Evolutionary conservation across 2,888 invertebrate genomes (phyloP).

Genomic region (Polylopha cassiicola): DNA sequence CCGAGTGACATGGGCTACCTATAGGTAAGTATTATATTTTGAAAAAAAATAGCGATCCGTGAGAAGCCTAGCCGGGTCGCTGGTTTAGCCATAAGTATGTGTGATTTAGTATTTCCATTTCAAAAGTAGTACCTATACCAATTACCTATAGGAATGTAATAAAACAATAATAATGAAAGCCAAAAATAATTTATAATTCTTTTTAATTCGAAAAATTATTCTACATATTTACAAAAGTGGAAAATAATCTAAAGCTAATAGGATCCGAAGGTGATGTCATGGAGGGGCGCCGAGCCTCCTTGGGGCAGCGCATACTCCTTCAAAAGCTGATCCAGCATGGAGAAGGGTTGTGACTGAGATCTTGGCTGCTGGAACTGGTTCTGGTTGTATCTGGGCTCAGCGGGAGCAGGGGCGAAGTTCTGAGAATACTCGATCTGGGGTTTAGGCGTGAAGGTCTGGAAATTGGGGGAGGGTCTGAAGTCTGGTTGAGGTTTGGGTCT

Average conservation of each 20-base stretch:
- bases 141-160: no score
- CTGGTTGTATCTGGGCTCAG: slow-evolving; percentile 23
- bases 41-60: no score
- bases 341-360: slow-evolving; percentile 45
- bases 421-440: slow-evolving; percentile 43
- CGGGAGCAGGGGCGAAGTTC: slow-evolving; percentile 39
- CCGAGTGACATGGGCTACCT: no score
- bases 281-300: slow-evolving; percentile 81
- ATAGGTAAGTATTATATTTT: no score
- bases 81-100: no score
- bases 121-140: no score
- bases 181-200: slow-evolving; percentile 10
- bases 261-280: slow-evolving; percentile 90
- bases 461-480: slow-evolving; percentile 47
- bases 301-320: slow-evolving; percentile 88
- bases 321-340: slow-evolving; percentile 86
- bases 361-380: slow-evolving; percentile 38
- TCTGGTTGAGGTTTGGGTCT: slow-evolving; percentile 57
- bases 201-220: slow-evolving; percentile 47
- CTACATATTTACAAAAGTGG: slow-evolving; percentile 66
- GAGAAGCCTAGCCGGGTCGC: no score
- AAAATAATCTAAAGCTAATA: slow-evolving; percentile 71
- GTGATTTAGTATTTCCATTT: no score
- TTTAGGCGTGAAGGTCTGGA: slow-evolving; percentile 39
- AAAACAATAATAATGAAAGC: not conserved